Percentiles rank a stretch among this genome's conserved stretches.
Evolutionary conservation across 2,113 vertebrate genomes (phyloP).

Genomic region (Gopherus evgoodei): DNA sequence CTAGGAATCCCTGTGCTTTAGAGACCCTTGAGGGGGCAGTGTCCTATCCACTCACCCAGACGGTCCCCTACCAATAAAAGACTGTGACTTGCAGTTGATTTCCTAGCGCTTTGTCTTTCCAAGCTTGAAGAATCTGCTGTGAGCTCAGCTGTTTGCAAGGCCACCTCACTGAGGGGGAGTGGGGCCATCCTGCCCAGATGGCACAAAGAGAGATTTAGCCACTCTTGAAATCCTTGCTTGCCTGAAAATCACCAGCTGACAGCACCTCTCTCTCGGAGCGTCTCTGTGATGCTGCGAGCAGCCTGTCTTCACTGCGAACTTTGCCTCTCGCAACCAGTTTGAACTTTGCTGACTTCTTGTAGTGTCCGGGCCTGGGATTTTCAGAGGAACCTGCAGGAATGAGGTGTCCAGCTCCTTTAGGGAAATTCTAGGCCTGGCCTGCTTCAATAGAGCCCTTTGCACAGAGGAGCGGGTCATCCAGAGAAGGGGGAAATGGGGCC

Average conservation of each 20-base stretch:
- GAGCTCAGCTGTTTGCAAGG: neutral
- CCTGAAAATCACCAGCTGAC: neutral
- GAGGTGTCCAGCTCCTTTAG: neutral
- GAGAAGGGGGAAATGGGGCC: neutral
- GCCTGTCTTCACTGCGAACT: neutral
- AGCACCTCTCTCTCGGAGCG: neutral
- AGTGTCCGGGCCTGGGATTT: neutral
- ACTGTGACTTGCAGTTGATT: neutral
- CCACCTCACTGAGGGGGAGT: neutral
- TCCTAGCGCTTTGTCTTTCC: neutral
- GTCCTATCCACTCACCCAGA: too few relatives aligned
- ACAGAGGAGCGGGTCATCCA: neutral
- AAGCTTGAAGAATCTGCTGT: neutral
- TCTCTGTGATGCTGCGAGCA: neutral
- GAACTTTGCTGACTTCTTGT: neutral
- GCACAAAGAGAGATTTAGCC: neutral
- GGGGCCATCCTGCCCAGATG: neutral
- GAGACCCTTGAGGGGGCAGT: too few relatives aligned
- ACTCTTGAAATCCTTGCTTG: neutral
- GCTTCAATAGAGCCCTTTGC: neutral
- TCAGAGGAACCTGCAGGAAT: neutral
- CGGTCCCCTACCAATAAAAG: neutral
- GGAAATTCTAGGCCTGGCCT: neutral
- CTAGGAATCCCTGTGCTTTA: too few relatives aligned
- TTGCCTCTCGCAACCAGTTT: neutral